Evolutionary conservation across 2,113 vertebrate species (phyloP).

Genomic region (Bungarus multicinctus): DNA sequence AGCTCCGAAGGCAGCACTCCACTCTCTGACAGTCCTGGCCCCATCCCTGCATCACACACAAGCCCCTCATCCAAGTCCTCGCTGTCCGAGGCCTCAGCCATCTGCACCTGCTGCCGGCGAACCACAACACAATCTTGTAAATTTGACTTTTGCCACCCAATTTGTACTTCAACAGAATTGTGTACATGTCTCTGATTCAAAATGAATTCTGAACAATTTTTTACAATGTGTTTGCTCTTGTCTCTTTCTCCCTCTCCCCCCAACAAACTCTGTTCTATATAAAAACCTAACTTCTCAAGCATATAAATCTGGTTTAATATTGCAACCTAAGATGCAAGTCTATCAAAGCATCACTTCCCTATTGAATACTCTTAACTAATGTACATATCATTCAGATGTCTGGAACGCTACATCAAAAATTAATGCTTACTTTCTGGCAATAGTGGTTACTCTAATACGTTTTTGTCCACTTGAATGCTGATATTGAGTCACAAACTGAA

Average conservation of each 20-base stretch:
- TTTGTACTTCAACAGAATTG: neutral
- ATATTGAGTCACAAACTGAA: conserved; percentile 90
- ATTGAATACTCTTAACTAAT: neutral
- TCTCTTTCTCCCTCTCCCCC: neutral
- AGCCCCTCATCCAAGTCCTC: too few species aligned
- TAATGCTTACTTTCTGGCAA: conserved; percentile 83
- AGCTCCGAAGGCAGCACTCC: too few species aligned
- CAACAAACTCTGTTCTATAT: neutral
- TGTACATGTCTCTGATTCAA: neutral
- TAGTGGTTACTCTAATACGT: conserved; percentile 85
- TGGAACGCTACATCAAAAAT: conserved; percentile 27
- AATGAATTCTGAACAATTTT: neutral
- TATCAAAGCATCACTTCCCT: neutral
- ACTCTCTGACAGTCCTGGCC: too few species aligned
- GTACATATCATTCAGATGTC: neutral
- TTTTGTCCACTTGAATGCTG: conserved; percentile 89
- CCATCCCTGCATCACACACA: too few species aligned
- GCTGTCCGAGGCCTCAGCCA: too few species aligned
- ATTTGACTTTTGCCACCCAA: neutral
- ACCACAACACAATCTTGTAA: neutral
- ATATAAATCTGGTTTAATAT: neutral
- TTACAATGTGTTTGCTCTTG: neutral
- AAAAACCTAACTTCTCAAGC: neutral
- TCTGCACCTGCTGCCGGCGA: too few species aligned
- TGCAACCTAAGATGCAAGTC: neutral